Evolutionary conservation across 2,113 vertebrate species (phyloP), one percentile per base, ranked within the genome.

Genomic region (Globicephala melas): DNA sequence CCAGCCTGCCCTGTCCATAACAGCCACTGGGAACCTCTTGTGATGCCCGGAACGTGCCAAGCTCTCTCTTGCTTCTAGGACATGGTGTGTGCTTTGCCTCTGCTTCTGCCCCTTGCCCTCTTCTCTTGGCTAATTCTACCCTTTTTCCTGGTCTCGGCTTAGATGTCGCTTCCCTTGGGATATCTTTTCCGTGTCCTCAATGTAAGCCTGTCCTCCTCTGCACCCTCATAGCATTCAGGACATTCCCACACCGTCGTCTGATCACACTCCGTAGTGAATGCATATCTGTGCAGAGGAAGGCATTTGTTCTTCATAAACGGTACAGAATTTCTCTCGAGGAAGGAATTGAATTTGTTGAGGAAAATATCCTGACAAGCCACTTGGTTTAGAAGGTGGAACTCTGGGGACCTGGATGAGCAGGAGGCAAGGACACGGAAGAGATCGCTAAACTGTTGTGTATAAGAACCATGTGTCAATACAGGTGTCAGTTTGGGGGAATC

Each of bases 241-340:
- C 20, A 9, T 33, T 67, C 60, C 6, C 25, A 53, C 2, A 3
- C 14, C 10, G 6, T 8, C 38, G 36, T 44, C 31, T 62, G 58
- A 26, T 70, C 21, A 28, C 10, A 20, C 1, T 3, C 8, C 5
- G 1, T 31, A 36, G 28, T 41, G 47, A 74, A 58, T n/a, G 53
- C 21, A 20, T 33, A 8, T 38, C 21, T 38, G 36, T 77, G 23
- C 20, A 12, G 21, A 26, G 17, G 44, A 76, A 82, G 38, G 12
- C 58, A 21, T 12, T 25, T 31, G 53, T 23, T 67, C 20, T 80
- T 82, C 36, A 33, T 10, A 65, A 28, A 70, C 36, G 36, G 12
- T 33, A 47, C 15, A 36, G 26, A 38, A 73, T n/a, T 89, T 91
- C 67, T 97, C 28, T 89, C 82, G 17, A 92, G 80, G 67, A 74